A percentile compares a stretch with the other conserved stretches of the same genome.
phyloP scores from a whole-genome alignment of 2,113 vertebrate species.

The Misgurnus mizolepis region DNA sequence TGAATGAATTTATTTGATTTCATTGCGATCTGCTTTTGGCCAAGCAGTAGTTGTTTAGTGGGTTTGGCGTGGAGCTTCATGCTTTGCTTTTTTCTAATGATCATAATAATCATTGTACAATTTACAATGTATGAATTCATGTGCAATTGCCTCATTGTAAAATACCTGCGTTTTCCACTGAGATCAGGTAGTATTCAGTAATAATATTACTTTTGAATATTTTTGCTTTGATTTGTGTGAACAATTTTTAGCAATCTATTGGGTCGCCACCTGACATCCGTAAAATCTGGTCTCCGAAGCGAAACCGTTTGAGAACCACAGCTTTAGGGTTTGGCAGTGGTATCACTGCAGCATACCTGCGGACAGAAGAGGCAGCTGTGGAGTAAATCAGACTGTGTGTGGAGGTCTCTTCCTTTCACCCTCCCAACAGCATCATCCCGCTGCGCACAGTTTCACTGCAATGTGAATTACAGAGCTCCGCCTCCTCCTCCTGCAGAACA shows the following conservation, averaged over 20 bases:
- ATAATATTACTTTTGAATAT: too few species aligned
- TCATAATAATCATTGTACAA: too few species aligned
- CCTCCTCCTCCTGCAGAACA: slow-evolving; percentile 54
- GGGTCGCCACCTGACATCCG: neutral
- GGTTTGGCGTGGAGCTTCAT: too few species aligned
- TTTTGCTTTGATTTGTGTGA: too few species aligned
- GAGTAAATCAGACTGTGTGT: slow-evolving; percentile 40
- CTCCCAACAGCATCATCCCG: slow-evolving; percentile 59
- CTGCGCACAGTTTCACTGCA: slow-evolving; percentile 51
- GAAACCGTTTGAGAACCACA: neutral
- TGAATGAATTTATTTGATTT: too few species aligned
- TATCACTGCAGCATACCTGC: slow-evolving; percentile 32
- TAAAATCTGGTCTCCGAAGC: neutral
- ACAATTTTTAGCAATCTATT: neutral
- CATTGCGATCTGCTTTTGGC: too few species aligned
- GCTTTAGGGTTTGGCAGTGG: slow-evolving; percentile 21
- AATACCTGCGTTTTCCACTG: too few species aligned
- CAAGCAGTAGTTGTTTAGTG: too few species aligned
- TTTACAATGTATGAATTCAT: too few species aligned
- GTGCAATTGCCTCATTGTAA: too few species aligned
- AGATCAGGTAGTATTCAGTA: too few species aligned
- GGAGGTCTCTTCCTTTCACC: slow-evolving; percentile 39
- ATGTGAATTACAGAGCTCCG: slow-evolving; percentile 65
- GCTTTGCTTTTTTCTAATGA: too few species aligned
- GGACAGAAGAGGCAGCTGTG: slow-evolving; percentile 23